phyloP scores from a whole-genome alignment of 2,797 vertebrate species.

The Liasis olivaceus region DNA sequence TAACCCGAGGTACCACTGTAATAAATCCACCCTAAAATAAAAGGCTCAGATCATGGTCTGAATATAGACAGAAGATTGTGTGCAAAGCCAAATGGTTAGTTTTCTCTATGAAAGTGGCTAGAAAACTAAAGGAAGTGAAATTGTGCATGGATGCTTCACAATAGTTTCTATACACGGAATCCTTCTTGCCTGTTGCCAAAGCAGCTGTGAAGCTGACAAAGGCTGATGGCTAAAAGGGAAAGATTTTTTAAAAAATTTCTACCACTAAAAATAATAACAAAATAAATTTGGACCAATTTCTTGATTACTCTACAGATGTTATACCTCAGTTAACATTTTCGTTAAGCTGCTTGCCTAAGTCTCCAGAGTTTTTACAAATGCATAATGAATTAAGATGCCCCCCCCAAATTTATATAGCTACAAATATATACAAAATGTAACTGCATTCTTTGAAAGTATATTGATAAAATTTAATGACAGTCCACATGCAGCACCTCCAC shows the following conservation, averaged over 20 bases:
- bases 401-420: not conserved
- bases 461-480: not conserved
- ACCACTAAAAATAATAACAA: not conserved
- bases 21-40: not conserved
- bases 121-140: not conserved
- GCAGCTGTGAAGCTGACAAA: not conserved
- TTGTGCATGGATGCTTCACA: not conserved
- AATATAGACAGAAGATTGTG: not conserved
- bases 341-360: not conserved
- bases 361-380: not conserved
- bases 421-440: not conserved
- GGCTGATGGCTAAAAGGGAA: not conserved
- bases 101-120: not conserved
- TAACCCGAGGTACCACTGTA: too few species aligned
- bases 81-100: not conserved
- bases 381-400: not conserved
- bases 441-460: not conserved
- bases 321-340: too few species aligned
- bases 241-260: not conserved
- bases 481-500: not conserved
- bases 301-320: not conserved
- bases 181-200: not conserved
- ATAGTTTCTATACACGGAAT: not conserved
- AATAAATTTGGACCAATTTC: not conserved
- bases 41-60: not conserved